Percentiles rank a stretch among this genome's conserved stretches.
These are phyloP conservation scores for Morinoia aosen DNA, from an alignment of 2,888 invertebrate genomes.

Conservation along the genomic window DNA sequence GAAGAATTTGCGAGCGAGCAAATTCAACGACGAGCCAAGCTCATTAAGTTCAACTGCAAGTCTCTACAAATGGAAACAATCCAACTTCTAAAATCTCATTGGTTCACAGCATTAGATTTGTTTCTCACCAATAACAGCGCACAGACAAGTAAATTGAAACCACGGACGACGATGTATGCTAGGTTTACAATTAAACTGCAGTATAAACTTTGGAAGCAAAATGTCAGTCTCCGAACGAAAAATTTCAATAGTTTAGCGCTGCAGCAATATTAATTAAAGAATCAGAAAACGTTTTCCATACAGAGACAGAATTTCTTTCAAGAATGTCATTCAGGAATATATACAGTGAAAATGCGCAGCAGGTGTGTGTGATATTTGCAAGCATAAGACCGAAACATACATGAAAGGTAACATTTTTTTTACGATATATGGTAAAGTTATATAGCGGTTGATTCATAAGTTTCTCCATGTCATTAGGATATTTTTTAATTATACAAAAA, in stretches of 20 bases:
- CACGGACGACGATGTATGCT: no score
- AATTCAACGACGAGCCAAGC: background rate
- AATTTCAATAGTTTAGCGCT: background rate
- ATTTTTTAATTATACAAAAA: background rate
- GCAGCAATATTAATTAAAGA: no score
- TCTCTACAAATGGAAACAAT: background rate
- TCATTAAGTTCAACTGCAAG: background rate
- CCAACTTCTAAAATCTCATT: background rate
- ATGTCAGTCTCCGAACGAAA: background rate
- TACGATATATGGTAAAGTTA: background rate
- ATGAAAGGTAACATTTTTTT: background rate
- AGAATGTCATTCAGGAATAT: no score
- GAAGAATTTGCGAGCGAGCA: background rate
- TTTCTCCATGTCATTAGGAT: background rate
- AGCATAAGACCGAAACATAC: no score
- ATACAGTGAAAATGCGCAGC: no score
- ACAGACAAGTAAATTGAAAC: background rate
- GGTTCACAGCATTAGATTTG: background rate
- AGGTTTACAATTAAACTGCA: no score
- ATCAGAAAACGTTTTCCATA: no score
- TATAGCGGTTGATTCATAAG: background rate
- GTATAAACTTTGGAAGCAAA: no score
- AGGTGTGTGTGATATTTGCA: no score
- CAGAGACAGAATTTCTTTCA: no score
- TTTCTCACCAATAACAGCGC: background rate